Percentiles rank a stretch among this genome's conserved stretches.
These are phyloP conservation scores for Phytoseiulus persimilis DNA, from an alignment of 2,888 invertebrate genomes.

Conservation along the genomic window DNA sequence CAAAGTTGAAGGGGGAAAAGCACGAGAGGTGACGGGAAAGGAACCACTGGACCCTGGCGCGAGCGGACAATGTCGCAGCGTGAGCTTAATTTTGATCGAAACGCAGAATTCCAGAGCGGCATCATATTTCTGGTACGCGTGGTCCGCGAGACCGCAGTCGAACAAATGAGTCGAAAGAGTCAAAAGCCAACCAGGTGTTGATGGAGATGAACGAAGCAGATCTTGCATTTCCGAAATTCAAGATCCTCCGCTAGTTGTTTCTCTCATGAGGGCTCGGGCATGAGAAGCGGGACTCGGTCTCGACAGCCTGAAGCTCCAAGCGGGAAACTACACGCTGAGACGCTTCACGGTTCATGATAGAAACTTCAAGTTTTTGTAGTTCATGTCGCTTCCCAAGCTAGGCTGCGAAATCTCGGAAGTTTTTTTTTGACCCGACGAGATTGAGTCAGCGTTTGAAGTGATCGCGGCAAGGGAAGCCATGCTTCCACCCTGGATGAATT, in stretches of 20 bases:
- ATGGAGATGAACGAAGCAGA: not conserved
- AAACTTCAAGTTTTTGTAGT: too few species aligned
- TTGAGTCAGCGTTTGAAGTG: too few species aligned
- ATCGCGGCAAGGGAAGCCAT: too few species aligned
- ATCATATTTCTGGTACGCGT: not conserved
- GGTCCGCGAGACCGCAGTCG: not conserved
- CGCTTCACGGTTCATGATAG: too few species aligned
- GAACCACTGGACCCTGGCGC: not conserved
- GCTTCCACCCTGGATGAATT: too few species aligned
- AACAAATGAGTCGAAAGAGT: not conserved
- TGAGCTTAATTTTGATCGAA: slow-evolving; percentile 5
- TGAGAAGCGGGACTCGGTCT: not conserved
- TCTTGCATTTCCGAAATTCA: not conserved
- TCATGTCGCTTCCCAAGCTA: too few species aligned
- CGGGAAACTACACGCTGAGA: too few species aligned
- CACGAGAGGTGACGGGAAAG: not conserved
- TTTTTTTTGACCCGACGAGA: too few species aligned
- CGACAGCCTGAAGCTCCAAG: not conserved
- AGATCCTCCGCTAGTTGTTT: not conserved
- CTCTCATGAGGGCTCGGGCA: too few species aligned
- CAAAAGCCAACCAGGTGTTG: not conserved
- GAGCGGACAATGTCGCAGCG: not conserved
- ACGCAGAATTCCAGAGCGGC: not conserved
- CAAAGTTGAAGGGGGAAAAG: not conserved
- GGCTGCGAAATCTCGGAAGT: too few species aligned